Conservation (phyloP, 2,113 vertebrate genomes). For the Todiramphus chloris region DNA sequence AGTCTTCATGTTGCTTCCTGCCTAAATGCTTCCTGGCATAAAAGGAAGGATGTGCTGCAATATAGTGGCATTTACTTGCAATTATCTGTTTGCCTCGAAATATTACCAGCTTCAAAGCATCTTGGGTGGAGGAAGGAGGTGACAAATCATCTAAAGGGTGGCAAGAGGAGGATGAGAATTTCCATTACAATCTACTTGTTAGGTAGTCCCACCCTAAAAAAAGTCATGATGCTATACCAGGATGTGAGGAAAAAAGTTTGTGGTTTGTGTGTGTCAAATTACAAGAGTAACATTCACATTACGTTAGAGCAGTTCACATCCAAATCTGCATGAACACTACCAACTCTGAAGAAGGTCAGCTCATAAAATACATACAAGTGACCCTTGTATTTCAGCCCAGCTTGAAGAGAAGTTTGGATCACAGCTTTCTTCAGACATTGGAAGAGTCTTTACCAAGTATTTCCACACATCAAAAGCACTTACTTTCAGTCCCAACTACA, state of each 20-base stretch:
- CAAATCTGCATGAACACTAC: not conserved
- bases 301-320: not conserved
- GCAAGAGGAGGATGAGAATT: slow-evolving; percentile 16
- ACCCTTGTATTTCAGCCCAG: not conserved
- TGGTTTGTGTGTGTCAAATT: not conserved
- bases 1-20: not conserved
- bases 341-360: not conserved
- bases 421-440: not conserved
- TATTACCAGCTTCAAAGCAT: not conserved
- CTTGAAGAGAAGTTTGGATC: not conserved
- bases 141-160: not conserved
- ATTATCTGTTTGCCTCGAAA: not conserved
- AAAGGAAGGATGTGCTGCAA: slow-evolving; percentile 55
- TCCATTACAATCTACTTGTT: slow-evolving; percentile 1
- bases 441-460: not conserved
- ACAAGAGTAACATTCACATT: not conserved
- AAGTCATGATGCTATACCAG: not conserved
- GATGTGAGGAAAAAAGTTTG: not conserved
- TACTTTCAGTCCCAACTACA: not conserved
- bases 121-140: not conserved
- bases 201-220: not conserved
- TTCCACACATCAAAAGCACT: not conserved
- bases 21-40: not conserved
- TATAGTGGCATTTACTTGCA: not conserved
- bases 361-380: not conserved